Conservation (phyloP, 1,140 invertebrate genomes). For the Dysdera silvatica region DNA sequence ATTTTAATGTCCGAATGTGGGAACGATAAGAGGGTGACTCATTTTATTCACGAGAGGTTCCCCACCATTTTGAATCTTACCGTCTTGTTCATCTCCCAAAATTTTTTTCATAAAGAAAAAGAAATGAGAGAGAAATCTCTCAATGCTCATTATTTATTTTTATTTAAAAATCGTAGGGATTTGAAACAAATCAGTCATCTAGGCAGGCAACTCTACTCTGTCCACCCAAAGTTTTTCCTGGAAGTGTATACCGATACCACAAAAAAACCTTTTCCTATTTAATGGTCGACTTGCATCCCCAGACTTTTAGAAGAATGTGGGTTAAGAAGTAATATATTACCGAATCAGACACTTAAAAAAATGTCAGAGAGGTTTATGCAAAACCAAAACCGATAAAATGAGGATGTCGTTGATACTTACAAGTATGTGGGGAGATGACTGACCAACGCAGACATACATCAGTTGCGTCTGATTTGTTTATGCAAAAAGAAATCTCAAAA, state of each 20-base stretch:
- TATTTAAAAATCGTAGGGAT: background rate
- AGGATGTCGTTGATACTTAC: no score
- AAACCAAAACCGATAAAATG: no score
- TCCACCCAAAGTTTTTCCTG: no score
- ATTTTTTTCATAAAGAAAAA: constrained; percentile 2
- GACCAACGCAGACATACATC: no score
- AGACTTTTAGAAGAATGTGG: background rate
- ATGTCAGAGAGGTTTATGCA: background rate
- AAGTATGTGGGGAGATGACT: no score
- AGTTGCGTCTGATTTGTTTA: no score
- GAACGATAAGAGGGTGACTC: background rate
- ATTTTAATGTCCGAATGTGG: background rate
- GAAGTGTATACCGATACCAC: no score
- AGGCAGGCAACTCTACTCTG: no score
- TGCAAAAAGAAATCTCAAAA: background rate
- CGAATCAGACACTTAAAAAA: background rate
- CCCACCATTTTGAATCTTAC: background rate
- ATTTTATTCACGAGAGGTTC: background rate
- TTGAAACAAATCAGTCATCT: background rate
- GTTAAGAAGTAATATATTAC: background rate
- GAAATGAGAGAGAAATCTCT: background rate
- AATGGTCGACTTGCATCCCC: background rate
- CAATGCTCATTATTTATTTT: background rate
- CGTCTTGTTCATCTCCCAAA: background rate
- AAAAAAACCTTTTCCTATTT: background rate